Conservation (phyloP, 2,888 invertebrate genomes). For the Ectobius pallidus region DNA sequence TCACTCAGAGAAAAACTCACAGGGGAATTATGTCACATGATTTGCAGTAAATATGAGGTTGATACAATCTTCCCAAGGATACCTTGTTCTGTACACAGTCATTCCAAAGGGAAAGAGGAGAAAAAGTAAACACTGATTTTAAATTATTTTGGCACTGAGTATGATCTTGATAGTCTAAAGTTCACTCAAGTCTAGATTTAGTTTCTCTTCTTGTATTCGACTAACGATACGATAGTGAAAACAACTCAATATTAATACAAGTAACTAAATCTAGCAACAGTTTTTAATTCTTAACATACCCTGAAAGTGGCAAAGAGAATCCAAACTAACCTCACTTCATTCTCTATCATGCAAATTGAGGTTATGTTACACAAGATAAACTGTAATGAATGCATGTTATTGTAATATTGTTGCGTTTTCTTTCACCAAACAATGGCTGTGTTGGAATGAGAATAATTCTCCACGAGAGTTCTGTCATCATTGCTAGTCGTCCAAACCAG, state of each 20-base stretch:
- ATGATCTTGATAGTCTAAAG: not conserved
- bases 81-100: too few species aligned
- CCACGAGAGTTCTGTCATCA: too few species aligned
- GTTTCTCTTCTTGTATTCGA: not conserved
- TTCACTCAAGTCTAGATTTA: slow-evolving; percentile 4
- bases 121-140: not conserved
- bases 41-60: too few species aligned
- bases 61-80: too few species aligned
- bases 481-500: too few species aligned
- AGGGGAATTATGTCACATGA: too few species aligned
- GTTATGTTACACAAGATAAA: slow-evolving; percentile 11
- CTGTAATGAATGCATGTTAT: not conserved
- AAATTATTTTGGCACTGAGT: slow-evolving; percentile 3
- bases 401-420: slow-evolving; percentile 7
- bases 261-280: slow-evolving; percentile 21
- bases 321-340: not conserved
- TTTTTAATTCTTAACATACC: slow-evolving; percentile 15
- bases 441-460: too few species aligned
- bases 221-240: too few species aligned
- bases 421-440: slow-evolving; percentile 18
- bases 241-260: too few species aligned
- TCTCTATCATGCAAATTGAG: too few species aligned
- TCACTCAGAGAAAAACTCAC: slow-evolving; percentile 34
- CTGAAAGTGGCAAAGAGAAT: slow-evolving; percentile 1
- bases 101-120: too few species aligned